A percentile compares a stretch with the other conserved stretches of the same genome.
These are phyloP conservation scores for Cheilosia impressa DNA, from an alignment of 2,888 invertebrate genomes.

Conservation along the genomic window DNA sequence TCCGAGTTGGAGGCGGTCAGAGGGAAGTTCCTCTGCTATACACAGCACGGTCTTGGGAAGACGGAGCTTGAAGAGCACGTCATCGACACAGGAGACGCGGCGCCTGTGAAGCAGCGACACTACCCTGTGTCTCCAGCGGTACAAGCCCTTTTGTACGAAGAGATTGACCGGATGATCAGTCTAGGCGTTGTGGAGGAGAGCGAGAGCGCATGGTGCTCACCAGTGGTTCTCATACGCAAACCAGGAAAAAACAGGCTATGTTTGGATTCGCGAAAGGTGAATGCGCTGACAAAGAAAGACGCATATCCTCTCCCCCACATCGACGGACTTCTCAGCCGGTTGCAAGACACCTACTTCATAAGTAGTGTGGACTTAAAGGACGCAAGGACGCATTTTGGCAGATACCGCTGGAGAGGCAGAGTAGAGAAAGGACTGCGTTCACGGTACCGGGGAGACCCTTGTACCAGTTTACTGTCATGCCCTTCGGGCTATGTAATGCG, in stretches of 20 bases:
- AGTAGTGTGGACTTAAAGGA: not conserved
- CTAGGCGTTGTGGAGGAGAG: conserved; percentile 68
- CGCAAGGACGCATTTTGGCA: conserved; percentile 10
- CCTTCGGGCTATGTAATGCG: conserved; percentile 67
- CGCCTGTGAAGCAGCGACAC: conserved; percentile 66
- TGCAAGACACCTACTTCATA: not conserved
- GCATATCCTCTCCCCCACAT: conserved; percentile 36
- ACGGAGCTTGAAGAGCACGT: conserved; percentile 26
- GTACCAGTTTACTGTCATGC: conserved; percentile 64
- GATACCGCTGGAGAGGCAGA: not conserved
- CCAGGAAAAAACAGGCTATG: conserved; percentile 45
- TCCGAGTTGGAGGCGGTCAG: conserved; percentile 2
- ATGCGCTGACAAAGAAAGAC: not conserved
- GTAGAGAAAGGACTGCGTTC: conserved; percentile 44
- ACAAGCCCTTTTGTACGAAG: conserved; percentile 68
- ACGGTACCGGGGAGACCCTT: conserved; percentile 50
- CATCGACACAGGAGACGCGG: conserved; percentile 56
- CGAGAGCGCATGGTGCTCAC: not conserved
- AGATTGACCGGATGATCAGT: conserved; percentile 78
- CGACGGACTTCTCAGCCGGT: conserved; percentile 1
- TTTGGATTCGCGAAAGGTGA: conserved; percentile 75
- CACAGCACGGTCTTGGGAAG: conserved; percentile 28
- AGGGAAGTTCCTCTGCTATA: conserved; percentile 2
- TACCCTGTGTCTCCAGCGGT: conserved; percentile 70
- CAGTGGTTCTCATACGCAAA: no score